phyloP scores from a whole-genome alignment of 2,113 vertebrate species.

The Rafetus swinhoei region DNA sequence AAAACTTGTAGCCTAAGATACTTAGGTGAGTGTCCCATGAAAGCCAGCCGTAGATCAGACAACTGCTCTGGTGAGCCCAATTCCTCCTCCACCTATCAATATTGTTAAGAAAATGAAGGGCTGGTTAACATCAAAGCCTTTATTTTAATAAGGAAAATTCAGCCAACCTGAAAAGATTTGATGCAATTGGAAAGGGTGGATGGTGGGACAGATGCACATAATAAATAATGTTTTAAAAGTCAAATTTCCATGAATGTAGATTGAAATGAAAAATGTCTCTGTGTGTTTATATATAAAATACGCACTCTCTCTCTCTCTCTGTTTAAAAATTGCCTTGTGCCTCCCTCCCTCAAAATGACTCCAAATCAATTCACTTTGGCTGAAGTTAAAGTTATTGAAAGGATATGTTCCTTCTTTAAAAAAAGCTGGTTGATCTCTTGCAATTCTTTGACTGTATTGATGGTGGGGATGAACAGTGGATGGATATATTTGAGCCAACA shows the following conservation, averaged over 20 bases:
- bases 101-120: rapidly evolving
- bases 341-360: neutral
- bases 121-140: neutral
- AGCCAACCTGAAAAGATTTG: neutral
- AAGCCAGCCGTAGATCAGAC: rapidly evolving
- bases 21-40: rapidly evolving
- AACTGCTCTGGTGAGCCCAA: neutral
- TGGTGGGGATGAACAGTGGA: neutral
- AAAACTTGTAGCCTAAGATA: rapidly evolving
- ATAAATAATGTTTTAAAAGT: neutral
- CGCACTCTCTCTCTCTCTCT: too few relatives aligned
- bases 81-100: neutral
- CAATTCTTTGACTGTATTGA: neutral
- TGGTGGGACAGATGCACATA: neutral
- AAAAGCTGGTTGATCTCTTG: neutral
- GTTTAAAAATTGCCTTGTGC: neutral
- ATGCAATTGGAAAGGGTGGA: neutral
- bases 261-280: neutral
- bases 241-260: neutral
- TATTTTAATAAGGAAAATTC: rapidly evolving
- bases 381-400: neutral
- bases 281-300: neutral
- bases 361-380: neutral
- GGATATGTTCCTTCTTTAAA: neutral
- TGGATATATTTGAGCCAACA: neutral